Conservation (phyloP, 2,888 invertebrate genomes). For the Meteorus cinctellus region DNA sequence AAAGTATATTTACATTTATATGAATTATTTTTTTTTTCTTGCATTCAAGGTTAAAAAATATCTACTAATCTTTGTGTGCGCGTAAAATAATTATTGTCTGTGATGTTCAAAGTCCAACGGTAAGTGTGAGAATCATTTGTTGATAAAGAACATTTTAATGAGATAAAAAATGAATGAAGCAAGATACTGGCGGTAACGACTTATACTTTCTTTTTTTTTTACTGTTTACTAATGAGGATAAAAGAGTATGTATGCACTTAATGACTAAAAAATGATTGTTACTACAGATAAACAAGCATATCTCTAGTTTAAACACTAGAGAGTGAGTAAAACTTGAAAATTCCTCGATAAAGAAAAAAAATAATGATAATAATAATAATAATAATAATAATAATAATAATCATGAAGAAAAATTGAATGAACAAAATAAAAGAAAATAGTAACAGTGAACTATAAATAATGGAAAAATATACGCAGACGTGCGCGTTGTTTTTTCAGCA, state of each 20-base stretch:
- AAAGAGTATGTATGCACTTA: background rate
- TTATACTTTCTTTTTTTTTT: background rate
- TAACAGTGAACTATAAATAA: background rate
- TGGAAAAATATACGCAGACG: background rate
- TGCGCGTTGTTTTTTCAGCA: background rate
- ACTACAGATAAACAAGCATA: background rate
- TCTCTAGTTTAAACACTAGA: background rate
- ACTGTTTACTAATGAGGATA: background rate
- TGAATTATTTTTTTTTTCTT: background rate
- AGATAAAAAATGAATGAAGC: background rate
- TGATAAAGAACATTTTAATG: background rate
- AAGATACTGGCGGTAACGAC: background rate
- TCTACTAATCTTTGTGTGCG: background rate
- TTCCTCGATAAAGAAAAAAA: background rate
- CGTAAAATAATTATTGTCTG: background rate
- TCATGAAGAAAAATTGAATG: slow-evolving; percentile 1
- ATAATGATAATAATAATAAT: background rate
- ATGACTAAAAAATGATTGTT: background rate
- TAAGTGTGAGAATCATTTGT: background rate
- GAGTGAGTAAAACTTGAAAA: background rate
- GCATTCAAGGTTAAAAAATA: too few species aligned
- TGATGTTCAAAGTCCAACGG: background rate
- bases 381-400: slow-evolving; percentile 2
- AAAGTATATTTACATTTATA: background rate
- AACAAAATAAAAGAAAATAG: background rate